Conservation (phyloP, 1,140 invertebrate species). For the Drosophila ambigua region DNA sequence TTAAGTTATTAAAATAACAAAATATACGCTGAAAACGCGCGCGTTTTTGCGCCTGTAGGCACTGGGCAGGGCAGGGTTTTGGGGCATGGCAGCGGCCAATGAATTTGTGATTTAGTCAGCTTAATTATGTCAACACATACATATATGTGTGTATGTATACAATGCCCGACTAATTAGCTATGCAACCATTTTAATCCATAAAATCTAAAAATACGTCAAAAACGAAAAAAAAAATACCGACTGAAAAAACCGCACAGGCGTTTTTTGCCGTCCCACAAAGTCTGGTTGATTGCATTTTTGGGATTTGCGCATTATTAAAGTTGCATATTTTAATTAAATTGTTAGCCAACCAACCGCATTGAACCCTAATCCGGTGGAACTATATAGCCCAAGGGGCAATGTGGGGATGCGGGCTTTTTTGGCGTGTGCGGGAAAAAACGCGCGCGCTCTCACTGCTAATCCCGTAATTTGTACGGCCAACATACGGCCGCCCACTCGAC, state of each 20-base stretch:
- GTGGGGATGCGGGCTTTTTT: neutral
- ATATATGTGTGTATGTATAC: slow-evolving; percentile 4
- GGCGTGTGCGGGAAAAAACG: slow-evolving; percentile 47
- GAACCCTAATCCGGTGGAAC: slow-evolving; percentile 67
- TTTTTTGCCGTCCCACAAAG: slow-evolving; percentile 1
- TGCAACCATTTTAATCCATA: slow-evolving; percentile 64
- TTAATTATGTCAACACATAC: slow-evolving; percentile 57
- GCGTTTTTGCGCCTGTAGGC: slow-evolving; percentile 26
- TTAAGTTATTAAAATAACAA: slow-evolving; percentile 78
- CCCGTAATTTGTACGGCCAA: slow-evolving; percentile 80
- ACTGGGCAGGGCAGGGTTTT: neutral
- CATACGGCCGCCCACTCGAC: slow-evolving; percentile 33
- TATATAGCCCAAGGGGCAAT: slow-evolving; percentile 1
- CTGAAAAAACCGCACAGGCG: too few relatives aligned
- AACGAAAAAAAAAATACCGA: neutral
- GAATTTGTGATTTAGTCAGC: slow-evolving; percentile 59
- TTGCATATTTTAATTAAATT: slow-evolving; percentile 77
- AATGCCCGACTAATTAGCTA: slow-evolving; percentile 57
- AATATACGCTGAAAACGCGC: slow-evolving; percentile 17
- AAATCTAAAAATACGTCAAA: slow-evolving; percentile 40
- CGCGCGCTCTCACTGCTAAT: slow-evolving; percentile 60
- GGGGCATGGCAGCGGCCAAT: slow-evolving; percentile 26
- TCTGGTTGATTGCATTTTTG: slow-evolving; percentile 37
- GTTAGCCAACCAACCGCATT: slow-evolving; percentile 49
- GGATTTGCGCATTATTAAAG: slow-evolving; percentile 54